These are phyloP conservation scores for Phoxinus dragarum DNA, from an alignment of 2,797 vertebrate genomes.

Conservation along the genomic window DNA sequence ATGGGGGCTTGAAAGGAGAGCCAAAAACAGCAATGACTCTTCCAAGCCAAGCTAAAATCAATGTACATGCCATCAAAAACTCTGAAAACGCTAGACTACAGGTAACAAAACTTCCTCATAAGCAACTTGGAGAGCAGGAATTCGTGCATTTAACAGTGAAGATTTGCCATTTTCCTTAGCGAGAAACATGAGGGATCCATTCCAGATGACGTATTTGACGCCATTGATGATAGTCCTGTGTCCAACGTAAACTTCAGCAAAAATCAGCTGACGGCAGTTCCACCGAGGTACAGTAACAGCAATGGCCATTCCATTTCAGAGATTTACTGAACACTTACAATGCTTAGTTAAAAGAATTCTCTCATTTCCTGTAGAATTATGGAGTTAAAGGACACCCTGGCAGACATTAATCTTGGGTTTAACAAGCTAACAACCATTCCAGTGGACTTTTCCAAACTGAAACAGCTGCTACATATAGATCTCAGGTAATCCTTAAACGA, in stretches of 20 bases:
- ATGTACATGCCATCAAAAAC: conserved; percentile 83
- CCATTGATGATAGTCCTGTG: conserved; percentile 74
- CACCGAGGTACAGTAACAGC: conserved; percentile 79
- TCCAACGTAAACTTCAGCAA: conserved; percentile 88
- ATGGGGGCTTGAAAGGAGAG: conserved; percentile 63
- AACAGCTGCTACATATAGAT: conserved; percentile 87
- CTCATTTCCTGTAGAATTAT: conserved; percentile 77
- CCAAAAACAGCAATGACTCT: conserved; percentile 88
- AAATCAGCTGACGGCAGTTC: conserved; percentile 86
- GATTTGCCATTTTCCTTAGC: conserved; percentile 69
- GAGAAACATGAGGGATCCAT: conserved; percentile 83
- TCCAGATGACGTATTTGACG: conserved; percentile 86
- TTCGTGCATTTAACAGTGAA: not conserved
- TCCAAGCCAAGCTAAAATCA: conserved; percentile 87
- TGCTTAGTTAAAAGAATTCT: not conserved
- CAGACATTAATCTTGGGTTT: conserved; percentile 89
- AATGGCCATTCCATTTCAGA: not conserved
- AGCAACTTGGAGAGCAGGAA: not conserved
- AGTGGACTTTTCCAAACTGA: conserved; percentile 81
- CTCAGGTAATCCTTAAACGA: conserved; percentile 81
- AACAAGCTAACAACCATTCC: conserved; percentile 86
- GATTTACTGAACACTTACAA: conserved; percentile 10
- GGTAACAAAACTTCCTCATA: conserved; percentile 70
- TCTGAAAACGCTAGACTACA: conserved; percentile 86
- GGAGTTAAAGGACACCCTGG: conserved; percentile 82